phyloP scores from a whole-genome alignment of 1,140 invertebrate species.

The Drosophila leontia region DNA sequence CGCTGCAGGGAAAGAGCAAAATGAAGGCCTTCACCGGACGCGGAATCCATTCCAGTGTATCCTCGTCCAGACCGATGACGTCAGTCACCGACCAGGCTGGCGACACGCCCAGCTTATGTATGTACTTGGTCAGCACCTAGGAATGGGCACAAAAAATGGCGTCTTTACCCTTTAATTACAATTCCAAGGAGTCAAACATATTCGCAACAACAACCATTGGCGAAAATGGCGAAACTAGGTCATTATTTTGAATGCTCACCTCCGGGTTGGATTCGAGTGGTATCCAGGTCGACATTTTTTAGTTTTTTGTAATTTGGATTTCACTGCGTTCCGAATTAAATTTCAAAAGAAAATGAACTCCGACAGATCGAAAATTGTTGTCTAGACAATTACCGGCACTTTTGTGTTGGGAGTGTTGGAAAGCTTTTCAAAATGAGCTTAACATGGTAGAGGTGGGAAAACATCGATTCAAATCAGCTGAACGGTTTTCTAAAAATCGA shows the following conservation, averaged over 20 bases:
- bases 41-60: slow-evolving; percentile 93
- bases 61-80: slow-evolving; percentile 94
- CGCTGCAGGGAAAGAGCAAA: slow-evolving; percentile 93
- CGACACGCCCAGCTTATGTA: slow-evolving; percentile 93
- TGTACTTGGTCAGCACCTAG: slow-evolving; percentile 94
- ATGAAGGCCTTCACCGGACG: slow-evolving; percentile 93
- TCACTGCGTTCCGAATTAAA: slow-evolving; percentile 1
- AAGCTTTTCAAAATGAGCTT: neutral
- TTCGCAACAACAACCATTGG: neutral
- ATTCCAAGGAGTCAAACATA: slow-evolving; percentile 34
- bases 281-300: slow-evolving; percentile 87
- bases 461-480: no score
- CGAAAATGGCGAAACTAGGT: neutral
- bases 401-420: slow-evolving; percentile 43
- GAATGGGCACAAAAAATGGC: slow-evolving; percentile 75
- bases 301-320: slow-evolving; percentile 30
- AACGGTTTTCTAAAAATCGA: neutral
- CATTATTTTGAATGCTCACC: slow-evolving; percentile 85
- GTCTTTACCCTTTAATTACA: slow-evolving; percentile 28
- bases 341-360: slow-evolving; percentile 22
- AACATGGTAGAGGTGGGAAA: neutral
- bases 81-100: slow-evolving; percentile 93
- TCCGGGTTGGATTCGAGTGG: slow-evolving; percentile 97
- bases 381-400: slow-evolving; percentile 71
- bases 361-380: slow-evolving; percentile 17